These are phyloP conservation scores for Drosophila recens DNA, from an alignment of 2,888 invertebrate genomes.

Conservation along the genomic window DNA sequence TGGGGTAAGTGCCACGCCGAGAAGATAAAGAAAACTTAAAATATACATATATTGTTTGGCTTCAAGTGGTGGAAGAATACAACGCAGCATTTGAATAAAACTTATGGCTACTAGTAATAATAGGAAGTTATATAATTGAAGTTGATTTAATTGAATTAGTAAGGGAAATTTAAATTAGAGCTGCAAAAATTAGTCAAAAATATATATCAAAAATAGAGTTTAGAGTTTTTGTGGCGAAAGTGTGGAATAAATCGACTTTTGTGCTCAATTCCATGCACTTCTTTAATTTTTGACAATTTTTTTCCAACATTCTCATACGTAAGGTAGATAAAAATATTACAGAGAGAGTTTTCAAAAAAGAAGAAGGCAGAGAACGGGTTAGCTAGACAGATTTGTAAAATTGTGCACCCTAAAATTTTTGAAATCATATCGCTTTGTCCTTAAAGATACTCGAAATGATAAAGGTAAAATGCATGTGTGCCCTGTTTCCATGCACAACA, in stretches of 20 bases:
- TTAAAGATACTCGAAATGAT: slow-evolving; percentile 17
- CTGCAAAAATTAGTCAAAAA: slow-evolving; percentile 70
- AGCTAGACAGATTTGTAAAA: slow-evolving; percentile 57
- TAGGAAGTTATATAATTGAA: slow-evolving; percentile 33
- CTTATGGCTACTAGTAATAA: slow-evolving; percentile 62
- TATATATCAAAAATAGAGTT: slow-evolving; percentile 53
- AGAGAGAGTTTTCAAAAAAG: slow-evolving; percentile 48
- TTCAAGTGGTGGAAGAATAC: slow-evolving; percentile 44
- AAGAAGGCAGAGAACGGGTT: slow-evolving; percentile 47
- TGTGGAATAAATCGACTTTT: slow-evolving; percentile 55
- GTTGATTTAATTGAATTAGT: slow-evolving; percentile 40
- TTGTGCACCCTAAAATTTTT: slow-evolving; percentile 58
- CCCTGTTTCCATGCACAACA: slow-evolving; percentile 38
- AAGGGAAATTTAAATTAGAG: slow-evolving; percentile 55
- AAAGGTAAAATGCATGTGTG: slow-evolving; percentile 22
- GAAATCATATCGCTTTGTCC: slow-evolving; percentile 10
- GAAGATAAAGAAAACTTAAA: slow-evolving; percentile 58
- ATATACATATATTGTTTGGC: slow-evolving; percentile 36
- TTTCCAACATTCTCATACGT: slow-evolving; percentile 52
- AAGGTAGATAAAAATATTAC: slow-evolving; percentile 51
- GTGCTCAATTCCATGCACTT: slow-evolving; percentile 74
- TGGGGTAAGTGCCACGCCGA: slow-evolving; percentile 63
- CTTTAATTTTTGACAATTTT: slow-evolving; percentile 15
- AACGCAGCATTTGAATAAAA: slow-evolving; percentile 64
- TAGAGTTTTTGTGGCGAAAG: slow-evolving; percentile 43